Evolutionary conservation across 30 jellyfish, hydroid and myxozoan species (phyloP).

Genomic region (Hydractinia echinata): DNA sequence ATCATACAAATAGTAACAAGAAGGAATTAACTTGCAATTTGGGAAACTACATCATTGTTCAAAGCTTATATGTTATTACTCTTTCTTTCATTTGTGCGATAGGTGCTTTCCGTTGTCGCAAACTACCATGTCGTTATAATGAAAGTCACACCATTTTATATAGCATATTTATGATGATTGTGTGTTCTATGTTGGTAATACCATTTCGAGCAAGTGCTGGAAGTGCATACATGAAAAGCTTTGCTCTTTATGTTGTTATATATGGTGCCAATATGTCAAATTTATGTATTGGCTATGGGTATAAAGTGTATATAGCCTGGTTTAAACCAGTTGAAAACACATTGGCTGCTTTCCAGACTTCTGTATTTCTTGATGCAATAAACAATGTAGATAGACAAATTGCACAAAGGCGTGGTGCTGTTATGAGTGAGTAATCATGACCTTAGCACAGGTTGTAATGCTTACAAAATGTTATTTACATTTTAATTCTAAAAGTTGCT

Average conservation of each 20-base stretch:
- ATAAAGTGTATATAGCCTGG: neutral
- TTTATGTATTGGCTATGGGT: neutral
- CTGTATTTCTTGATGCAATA: neutral
- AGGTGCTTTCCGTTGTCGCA: constrained; percentile 36
- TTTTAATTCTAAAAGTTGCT: no score
- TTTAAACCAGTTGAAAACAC: constrained; percentile 1
- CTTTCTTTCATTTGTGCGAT: constrained; percentile 27
- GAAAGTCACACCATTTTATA: constrained; percentile 30
- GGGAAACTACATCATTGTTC: neutral
- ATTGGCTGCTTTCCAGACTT: neutral
- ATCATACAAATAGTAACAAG: neutral
- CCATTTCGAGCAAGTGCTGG: neutral
- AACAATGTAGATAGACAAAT: no score
- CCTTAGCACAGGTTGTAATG: no score
- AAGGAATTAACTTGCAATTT: neutral
- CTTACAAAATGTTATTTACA: no score
- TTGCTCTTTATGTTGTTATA: neutral
- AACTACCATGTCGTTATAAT: constrained; percentile 25
- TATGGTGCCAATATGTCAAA: constrained; percentile 3
- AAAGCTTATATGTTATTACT: neutral
- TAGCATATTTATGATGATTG: constrained; percentile 17
- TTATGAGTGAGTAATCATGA: no score
- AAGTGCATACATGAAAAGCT: neutral
- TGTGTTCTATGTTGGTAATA: neutral
- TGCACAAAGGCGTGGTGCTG: no score